Evolutionary conservation across 2,888 invertebrate genomes (phyloP).

Genomic region (Ischnura elegans): DNA sequence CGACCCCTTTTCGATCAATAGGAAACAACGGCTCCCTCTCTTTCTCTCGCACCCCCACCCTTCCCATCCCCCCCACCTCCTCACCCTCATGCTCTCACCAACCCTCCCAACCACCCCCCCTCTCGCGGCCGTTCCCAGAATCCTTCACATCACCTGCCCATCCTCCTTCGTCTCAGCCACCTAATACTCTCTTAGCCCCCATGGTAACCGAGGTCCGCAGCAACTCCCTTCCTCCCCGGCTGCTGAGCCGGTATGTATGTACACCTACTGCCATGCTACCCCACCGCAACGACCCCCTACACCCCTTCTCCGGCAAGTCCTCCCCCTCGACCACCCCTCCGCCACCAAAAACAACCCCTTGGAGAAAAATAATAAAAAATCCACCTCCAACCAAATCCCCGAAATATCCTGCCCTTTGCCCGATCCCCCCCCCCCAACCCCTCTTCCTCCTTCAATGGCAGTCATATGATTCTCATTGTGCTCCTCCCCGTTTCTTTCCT

Average conservation of each 20-base stretch:
- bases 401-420: neutral
- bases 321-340: neutral
- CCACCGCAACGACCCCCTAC: neutral
- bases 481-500: neutral
- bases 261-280: neutral
- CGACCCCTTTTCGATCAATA: constrained; percentile 53
- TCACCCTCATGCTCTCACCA: neutral
- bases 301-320: neutral
- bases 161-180: neutral
- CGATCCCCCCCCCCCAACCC: neutral
- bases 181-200: constrained; percentile 42
- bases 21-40: constrained; percentile 36
- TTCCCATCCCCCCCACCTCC: neutral
- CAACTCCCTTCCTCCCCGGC: neutral
- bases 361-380: too few relatives aligned
- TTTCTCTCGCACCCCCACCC: neutral
- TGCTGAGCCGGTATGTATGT: neutral
- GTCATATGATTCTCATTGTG: constrained; percentile 31
- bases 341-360: neutral
- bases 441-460: neutral
- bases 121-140: neutral
- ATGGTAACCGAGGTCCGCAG: constrained; percentile 71
- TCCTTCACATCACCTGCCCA: constrained; percentile 37
- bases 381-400: neutral
- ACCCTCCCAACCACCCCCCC: neutral